Base-by-base conservation (phyloP, 2,888 invertebrate genomes). In the Tetranychus piercei region DNA sequence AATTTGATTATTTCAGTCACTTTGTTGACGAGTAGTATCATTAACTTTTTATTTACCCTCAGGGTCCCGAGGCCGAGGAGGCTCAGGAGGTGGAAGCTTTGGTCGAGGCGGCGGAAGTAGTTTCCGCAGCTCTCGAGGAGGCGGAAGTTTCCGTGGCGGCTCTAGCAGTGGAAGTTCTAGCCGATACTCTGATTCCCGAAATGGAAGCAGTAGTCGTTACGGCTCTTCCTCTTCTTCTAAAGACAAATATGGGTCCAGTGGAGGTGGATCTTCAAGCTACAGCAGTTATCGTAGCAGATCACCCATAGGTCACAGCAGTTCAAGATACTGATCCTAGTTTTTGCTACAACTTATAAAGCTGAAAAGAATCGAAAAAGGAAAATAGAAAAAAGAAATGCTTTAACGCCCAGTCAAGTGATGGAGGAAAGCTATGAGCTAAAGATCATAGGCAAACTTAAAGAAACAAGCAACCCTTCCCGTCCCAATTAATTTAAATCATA, bases 141-240 rank as follows among this genome's bases (percentile, higher is more conserved):
- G 34, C 69, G 74, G n/a, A 71, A 72, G 20, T 45, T 90, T 80
- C 87, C 90, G 78, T 88, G 89, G 78, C 87, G 77, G 79, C 45
- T 78, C 79, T 8, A 66, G 77, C 79, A 73, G 77, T 74, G 79
- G 78, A 74, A 44, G 64, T 18, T 77, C 79, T 74, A 86, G 87
- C 77, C 84, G 86, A 70, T 84, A 84, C 64, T 83, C 86, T 6
- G 83, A 85, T 72, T 83, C 85, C 71, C 82, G 84, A 74, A 82
- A 84, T 43, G 82, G 83, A 15, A 76, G 75, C 11, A 55, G 72
- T 8, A 64, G 55, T 43, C 77, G 74, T 18, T 75, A 76, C 20
- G 72, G 75, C 76, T 44, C 70, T 72, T 55, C 55, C 55, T 20
- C 75, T 75, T 64, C 76, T 75, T 76, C 44, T 55, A 43, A 67